These are phyloP conservation scores for Caradrina kadenii DNA, from an alignment of 2,888 invertebrate species.

Conservation along the genomic window DNA sequence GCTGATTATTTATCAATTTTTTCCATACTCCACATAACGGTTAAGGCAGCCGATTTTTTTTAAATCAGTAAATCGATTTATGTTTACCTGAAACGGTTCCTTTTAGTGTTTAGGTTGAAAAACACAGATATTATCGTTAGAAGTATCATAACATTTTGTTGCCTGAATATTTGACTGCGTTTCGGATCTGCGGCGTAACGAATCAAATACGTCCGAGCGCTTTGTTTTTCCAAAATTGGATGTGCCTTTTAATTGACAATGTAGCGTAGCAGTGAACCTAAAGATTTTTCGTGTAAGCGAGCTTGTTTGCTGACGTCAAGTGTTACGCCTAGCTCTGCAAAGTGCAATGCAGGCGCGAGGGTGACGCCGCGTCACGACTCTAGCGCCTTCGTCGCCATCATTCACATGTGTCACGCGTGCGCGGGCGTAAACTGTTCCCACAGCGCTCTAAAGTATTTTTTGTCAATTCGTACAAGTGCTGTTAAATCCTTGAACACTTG, in stretches of 20 bases:
- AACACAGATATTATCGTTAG: neutral
- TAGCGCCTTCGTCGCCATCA: slow-evolving; percentile 10
- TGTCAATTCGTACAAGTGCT: slow-evolving; percentile 43
- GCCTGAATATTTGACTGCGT: slow-evolving; percentile 8
- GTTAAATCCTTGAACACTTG: slow-evolving; percentile 33
- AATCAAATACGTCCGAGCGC: slow-evolving; percentile 27
- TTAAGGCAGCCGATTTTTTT: too few species aligned
- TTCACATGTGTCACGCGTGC: slow-evolving; percentile 20
- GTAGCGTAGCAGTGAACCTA: slow-evolving; percentile 1
- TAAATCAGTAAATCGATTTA: too few species aligned
- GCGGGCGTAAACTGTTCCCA: slow-evolving; percentile 24
- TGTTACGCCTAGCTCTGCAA: neutral
- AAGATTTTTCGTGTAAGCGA: slow-evolving; percentile 10
- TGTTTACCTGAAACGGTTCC: too few species aligned
- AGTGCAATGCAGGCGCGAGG: slow-evolving; percentile 11
- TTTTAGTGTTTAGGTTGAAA: too few species aligned
- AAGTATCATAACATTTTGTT: neutral
- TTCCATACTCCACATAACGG: too few species aligned
- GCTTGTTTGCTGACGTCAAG: slow-evolving; percentile 1
- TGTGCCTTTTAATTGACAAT: slow-evolving; percentile 31
- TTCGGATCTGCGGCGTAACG: slow-evolving; percentile 16
- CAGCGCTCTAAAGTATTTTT: slow-evolving; percentile 16
- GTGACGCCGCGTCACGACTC: neutral
- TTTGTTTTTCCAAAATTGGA: slow-evolving; percentile 29
- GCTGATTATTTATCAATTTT: too few species aligned